phyloP scores from a whole-genome alignment of 2,797 vertebrate species.

The Scleropages formosus region DNA sequence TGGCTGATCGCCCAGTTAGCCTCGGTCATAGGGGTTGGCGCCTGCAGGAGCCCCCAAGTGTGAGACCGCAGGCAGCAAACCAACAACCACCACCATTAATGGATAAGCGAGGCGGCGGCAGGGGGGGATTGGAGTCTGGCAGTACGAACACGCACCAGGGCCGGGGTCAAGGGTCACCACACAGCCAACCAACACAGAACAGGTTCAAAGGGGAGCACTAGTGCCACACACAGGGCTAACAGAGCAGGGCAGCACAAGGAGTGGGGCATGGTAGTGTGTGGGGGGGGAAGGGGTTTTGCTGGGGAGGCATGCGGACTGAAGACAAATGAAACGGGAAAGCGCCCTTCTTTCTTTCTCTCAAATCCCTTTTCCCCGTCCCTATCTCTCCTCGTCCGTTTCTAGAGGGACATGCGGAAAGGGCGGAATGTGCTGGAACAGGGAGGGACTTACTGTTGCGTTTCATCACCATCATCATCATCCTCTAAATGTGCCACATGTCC shows the following conservation, averaged over 20 bases:
- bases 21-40: no score
- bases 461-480: constrained; percentile 65
- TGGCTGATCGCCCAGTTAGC: no score
- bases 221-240: background rate
- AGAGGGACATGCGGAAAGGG: background rate
- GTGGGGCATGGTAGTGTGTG: background rate
- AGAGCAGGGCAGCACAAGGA: background rate
- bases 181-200: background rate
- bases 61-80: background rate
- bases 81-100: background rate
- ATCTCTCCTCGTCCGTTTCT: background rate
- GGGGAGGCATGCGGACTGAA: constrained; percentile 13
- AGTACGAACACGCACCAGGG: constrained; percentile 14
- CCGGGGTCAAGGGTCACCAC: background rate
- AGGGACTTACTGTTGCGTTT: constrained; percentile 78
- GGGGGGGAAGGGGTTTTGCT: background rate
- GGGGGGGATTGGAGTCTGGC: no score
- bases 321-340: constrained; percentile 18
- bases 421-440: constrained; percentile 34
- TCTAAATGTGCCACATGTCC: constrained; percentile 81
- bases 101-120: background rate
- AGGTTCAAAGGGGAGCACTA: background rate
- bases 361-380: background rate
- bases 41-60: no score
- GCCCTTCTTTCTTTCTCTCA: background rate